Evolutionary conservation across 2,113 vertebrate species (phyloP), one percentile per base, ranked within the genome.

Genomic region (Megaceryle maxima): DNA sequence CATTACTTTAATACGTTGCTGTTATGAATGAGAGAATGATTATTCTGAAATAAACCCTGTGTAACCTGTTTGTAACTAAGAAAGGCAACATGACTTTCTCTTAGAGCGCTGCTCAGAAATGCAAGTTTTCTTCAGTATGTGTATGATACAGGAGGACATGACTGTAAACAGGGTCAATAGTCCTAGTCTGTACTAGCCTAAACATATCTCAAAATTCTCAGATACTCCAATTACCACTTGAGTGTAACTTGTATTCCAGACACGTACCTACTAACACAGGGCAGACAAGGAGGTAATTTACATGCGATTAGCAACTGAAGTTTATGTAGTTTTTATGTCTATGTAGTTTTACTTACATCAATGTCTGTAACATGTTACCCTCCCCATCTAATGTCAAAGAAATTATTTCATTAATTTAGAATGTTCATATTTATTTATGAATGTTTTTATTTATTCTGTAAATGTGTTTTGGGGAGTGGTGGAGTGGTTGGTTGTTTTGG

Each of bases 401-500:
- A 35, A 43, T 11, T 11, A 4, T 43, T 44, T 26, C 6, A 73
- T 11, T 57, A n/a, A 7, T 62, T 68, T 59, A 56, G 16, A 5
- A 57, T 53, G 5, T 72, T 80, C 24, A 16, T 43, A 39, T n/a
- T 6, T 25, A 68, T 69, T 60, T 44, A 59, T 29, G 64, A 48
- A 55, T 25, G 0, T 16, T 24, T 60, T 7, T n/a, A 18, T 44
- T 78, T n/a, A 7, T 57, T 67, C 21, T 5, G 6, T 29, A 48
- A 43, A 19, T 18, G 1, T 35, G 62, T n/a, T 8, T 14, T 2
- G 13, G 25, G 16, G 12, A 19, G 2, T 4, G 2, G 7, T 28
- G 1, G 1, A 10, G 11, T 35, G 2, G 10, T 41, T 11, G 8
- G 7, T 48, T 11, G 8, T 11, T 80, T 43, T 56, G 21, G 0